phyloP scores from a whole-genome alignment of 2,113 vertebrate genomes.

The Propithecus coquereli region DNA sequence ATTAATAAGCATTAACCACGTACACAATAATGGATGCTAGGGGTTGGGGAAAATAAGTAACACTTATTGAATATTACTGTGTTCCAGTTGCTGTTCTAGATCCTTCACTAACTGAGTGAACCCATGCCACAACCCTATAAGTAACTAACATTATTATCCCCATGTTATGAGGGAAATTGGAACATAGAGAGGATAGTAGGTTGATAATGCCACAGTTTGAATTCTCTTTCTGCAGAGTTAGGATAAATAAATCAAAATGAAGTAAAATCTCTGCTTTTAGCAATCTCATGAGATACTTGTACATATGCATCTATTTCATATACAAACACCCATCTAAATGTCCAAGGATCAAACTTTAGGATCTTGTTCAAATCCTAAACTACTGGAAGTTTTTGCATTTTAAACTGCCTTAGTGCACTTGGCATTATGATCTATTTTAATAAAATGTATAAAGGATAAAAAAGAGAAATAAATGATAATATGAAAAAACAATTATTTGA shows the following conservation, averaged over 20 bases:
- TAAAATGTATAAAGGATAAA: not conserved
- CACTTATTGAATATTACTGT: not conserved
- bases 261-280: not conserved
- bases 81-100: not conserved
- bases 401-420: not conserved
- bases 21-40: not conserved
- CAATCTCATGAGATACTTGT: not conserved
- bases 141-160: not conserved
- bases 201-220: not conserved
- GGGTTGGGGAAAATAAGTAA: not conserved
- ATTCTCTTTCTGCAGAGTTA: not conserved
- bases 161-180: not conserved
- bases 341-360: not conserved
- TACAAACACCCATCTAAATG: not conserved
- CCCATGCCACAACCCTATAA: not conserved
- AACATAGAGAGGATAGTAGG: not conserved
- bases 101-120: not conserved
- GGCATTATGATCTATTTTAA: constrained; percentile 16
- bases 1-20: not conserved
- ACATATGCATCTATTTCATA: not conserved
- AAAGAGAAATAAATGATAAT: not conserved
- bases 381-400: not conserved
- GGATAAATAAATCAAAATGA: not conserved
- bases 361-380: not conserved
- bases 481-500: constrained; percentile 5